Evolutionary conservation across 1,140 invertebrate species (phyloP).

Genomic region (Halictus rubicundus): DNA sequence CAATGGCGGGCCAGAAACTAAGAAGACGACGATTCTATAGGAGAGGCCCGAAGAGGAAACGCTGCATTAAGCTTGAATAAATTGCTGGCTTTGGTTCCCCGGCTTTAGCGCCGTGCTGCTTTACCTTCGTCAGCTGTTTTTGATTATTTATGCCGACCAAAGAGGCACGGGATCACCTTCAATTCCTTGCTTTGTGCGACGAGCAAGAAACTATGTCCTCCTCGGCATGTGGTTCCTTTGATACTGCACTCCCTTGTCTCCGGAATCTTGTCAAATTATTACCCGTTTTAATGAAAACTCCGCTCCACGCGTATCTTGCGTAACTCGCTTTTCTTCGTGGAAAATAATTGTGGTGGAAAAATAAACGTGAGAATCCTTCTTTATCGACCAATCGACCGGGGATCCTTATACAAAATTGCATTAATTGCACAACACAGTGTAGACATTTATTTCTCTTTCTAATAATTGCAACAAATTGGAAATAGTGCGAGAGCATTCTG

Average conservation of each 20-base stretch:
- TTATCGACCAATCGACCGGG: no score
- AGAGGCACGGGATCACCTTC: background rate
- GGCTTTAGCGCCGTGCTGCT: background rate
- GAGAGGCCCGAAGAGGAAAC: background rate
- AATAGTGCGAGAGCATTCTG: no score
- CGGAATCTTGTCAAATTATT: background rate
- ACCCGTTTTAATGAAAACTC: no score
- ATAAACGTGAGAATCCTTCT: no score
- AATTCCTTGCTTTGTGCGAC: background rate
- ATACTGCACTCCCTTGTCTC: background rate
- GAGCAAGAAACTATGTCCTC: background rate
- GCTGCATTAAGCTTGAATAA: constrained; percentile 9
- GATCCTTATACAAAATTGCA: no score
- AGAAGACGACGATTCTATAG: background rate
- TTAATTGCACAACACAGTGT: no score
- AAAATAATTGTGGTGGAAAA: no score
- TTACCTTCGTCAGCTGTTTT: constrained; percentile 33
- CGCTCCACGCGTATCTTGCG: no score
- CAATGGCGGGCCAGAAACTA: background rate
- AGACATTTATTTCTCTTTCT: no score
- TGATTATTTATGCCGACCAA: constrained; percentile 20
- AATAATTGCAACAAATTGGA: no score
- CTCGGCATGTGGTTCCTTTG: background rate
- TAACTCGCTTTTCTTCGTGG: no score
- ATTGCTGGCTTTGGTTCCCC: background rate